A percentile compares a stretch with the other conserved stretches of the same genome.
These are phyloP conservation scores for Chymomyza procnemis DNA, from an alignment of 2,888 invertebrate species.

Conservation along the genomic window DNA sequence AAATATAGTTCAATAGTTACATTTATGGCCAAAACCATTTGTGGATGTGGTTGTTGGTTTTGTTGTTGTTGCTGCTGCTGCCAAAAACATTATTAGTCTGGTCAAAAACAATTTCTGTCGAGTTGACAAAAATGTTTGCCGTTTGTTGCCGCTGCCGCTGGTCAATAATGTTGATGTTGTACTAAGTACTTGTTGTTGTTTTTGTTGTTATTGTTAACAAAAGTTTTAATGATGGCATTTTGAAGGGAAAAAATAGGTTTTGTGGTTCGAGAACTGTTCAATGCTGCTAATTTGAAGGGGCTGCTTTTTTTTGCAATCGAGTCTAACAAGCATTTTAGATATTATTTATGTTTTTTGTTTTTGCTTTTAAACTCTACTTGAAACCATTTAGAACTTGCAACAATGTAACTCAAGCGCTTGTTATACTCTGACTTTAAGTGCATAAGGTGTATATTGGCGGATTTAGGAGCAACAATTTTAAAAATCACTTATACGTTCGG, in stretches of 20 bases:
- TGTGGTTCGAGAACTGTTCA: not conserved
- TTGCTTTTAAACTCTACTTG: not conserved
- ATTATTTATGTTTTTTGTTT: not conserved
- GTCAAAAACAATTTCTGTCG: constrained; percentile 54
- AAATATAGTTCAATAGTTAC: constrained; percentile 36
- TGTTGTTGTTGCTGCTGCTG: constrained; percentile 19
- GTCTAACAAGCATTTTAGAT: not conserved
- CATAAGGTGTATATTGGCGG: not conserved
- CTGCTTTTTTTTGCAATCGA: constrained; percentile 9
- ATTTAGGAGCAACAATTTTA: too few relatives aligned
- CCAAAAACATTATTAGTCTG: constrained; percentile 2
- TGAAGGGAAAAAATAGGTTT: not conserved
- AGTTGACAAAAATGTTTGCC: constrained; percentile 53
- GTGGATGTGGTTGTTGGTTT: constrained; percentile 6
- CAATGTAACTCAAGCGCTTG: constrained; percentile 14
- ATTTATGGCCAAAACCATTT: constrained; percentile 3
- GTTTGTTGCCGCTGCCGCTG: constrained; percentile 2
- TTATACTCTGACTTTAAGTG: not conserved
- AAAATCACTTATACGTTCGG: too few relatives aligned
- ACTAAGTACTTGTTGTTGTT: constrained; percentile 24
- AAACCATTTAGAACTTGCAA: constrained; percentile 10
- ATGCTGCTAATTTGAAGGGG: constrained; percentile 3
- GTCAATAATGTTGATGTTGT: constrained; percentile 32
- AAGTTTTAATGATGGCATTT: constrained; percentile 16
- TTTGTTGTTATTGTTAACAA: constrained; percentile 41